Evolutionary conservation across 2,113 vertebrate genomes (phyloP), one percentile per base, ranked within the genome.

Genomic region (Barnardius zonarius): DNA sequence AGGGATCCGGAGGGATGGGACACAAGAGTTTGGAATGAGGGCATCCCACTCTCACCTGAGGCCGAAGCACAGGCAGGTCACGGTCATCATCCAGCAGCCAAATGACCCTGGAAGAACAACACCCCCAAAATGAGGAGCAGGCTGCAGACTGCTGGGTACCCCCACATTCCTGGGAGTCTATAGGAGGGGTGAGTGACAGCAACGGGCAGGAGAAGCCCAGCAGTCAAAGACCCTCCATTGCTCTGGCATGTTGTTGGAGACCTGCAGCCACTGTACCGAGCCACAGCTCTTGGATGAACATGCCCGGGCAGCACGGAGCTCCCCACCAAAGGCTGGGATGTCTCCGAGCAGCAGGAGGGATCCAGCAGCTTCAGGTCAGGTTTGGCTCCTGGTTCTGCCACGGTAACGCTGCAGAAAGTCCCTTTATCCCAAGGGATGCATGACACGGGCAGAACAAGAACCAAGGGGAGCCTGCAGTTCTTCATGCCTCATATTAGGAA

Each of bases 241-340:
- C 72, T 97, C 95, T 97, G 1, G 97, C 97, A 97, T 92, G 96
- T 89, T 86, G 85, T 96, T 97, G 97, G 97, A 97, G 97, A 97
- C 19, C 95, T 66, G 95, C 5, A 75, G 96, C 97, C 59, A 97
- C 7, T 5, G 41, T 0, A 6, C 1, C 4, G 78, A 96, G 83
- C 96, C 91, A 76, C 92, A 97, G 89, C 94, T 97, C 97, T 97
- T 97, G 97, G 97, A 90, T 97, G 20, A 97, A 97, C 97, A 97
- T 96, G 97, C 97, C 19, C 16, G 2, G 37, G 20, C 37, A n/a
- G 18, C 9, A 2, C 1, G 0, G 6, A 52, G 13, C 31, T 17
- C 0, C 22, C 14, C 0, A 2, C 51, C 11, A 4, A 28, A 7
- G 14, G 2, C 63, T 11, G 4, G 3, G 6, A 33, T 22, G 23